Percentiles rank a stretch among this genome's conserved stretches.
These are phyloP conservation scores for Hippocampus guttulatus DNA, from an alignment of 2,113 vertebrate species.

Conservation along the genomic window DNA sequence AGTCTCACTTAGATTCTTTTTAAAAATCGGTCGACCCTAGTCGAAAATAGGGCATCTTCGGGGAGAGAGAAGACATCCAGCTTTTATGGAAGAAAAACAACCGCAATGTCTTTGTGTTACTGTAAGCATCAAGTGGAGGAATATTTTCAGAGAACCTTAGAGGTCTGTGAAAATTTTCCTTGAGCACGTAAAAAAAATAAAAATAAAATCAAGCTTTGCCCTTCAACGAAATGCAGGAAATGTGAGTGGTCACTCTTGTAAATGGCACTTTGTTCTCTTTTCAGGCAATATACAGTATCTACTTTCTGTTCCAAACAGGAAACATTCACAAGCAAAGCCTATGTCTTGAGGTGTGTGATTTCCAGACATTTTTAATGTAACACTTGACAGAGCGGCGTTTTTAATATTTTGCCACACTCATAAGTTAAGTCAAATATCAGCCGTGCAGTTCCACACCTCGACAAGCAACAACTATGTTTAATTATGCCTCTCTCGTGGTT, in stretches of 20 bases:
- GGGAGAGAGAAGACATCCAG: too few relatives aligned
- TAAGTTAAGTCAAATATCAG: not conserved
- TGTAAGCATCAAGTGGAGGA: not conserved
- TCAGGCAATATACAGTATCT: conserved; percentile 45
- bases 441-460: too few relatives aligned
- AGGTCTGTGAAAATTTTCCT: not conserved
- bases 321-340: conserved; percentile 23
- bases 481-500: too few relatives aligned
- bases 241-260: conserved; percentile 34
- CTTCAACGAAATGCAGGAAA: conserved; percentile 37
- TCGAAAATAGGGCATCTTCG: too few relatives aligned
- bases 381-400: not conserved
- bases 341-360: conserved; percentile 23
- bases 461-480: too few relatives aligned
- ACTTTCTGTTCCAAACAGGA: conserved; percentile 37
- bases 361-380: conserved; percentile 15
- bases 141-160: not conserved
- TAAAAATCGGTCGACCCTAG: too few relatives aligned
- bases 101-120: conserved; percentile 20
- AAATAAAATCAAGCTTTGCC: conserved; percentile 15
- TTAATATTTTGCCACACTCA: not conserved
- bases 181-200: conserved; percentile 28
- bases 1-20: too few relatives aligned
- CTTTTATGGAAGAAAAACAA: not conserved
- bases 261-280: conserved; percentile 51